These are phyloP conservation scores for Pelodiscus sinensis DNA, from an alignment of 2,113 vertebrate species.

Conservation along the genomic window DNA sequence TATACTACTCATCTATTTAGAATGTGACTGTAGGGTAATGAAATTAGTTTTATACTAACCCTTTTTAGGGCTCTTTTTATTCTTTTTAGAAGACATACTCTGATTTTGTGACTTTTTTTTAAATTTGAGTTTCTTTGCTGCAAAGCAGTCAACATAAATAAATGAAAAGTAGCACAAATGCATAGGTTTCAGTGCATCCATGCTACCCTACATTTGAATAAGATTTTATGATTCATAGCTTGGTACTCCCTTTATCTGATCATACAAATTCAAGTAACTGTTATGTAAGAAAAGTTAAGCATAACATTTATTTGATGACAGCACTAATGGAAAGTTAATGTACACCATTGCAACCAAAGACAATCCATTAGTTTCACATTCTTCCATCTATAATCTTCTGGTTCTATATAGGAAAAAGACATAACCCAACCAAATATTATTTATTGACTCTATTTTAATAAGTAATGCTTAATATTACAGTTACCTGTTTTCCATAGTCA, in stretches of 20 bases:
- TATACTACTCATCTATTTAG: neutral
- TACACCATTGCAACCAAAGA: neutral
- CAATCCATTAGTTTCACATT: neutral
- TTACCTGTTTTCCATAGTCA: neutral
- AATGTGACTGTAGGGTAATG: neutral
- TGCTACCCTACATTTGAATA: neutral
- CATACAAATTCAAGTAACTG: neutral
- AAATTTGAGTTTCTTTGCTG: neutral
- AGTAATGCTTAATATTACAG: neutral
- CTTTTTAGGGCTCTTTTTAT: neutral
- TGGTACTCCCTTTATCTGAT: neutral
- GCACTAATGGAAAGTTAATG: rapidly evolving
- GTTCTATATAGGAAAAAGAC: neutral
- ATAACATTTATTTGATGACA: neutral
- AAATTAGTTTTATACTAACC: neutral
- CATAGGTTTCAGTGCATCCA: neutral
- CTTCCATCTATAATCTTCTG: neutral
- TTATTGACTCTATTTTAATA: neutral
- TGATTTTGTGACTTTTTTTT: neutral
- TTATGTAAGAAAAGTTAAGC: neutral
- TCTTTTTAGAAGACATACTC: neutral
- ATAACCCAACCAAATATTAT: neutral
- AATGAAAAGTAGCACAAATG: neutral
- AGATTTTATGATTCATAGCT: neutral
- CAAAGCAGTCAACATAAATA: neutral